phyloP scores from a whole-genome alignment of 2,888 invertebrate genomes.

The Mesoligia furuncula region DNA sequence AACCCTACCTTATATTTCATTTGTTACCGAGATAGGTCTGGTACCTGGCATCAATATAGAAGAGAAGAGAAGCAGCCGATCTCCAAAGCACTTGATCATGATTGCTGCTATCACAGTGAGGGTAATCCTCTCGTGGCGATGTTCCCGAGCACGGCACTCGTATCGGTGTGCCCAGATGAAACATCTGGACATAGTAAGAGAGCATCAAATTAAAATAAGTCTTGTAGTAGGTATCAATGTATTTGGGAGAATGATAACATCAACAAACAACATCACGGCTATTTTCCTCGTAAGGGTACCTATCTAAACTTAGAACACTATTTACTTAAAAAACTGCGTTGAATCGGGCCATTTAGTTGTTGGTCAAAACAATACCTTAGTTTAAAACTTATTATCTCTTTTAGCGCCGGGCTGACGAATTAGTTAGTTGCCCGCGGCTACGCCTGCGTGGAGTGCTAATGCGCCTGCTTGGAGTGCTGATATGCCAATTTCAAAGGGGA shows the following conservation, averaged over 20 bases:
- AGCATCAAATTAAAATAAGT: not conserved
- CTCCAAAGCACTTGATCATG: slow-evolving; percentile 76
- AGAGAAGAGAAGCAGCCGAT: slow-evolving; percentile 71
- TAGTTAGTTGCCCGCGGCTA: not conserved
- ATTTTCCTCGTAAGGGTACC: no score
- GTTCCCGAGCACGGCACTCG: slow-evolving; percentile 81
- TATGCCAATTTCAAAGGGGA: no score
- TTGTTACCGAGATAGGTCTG: not conserved
- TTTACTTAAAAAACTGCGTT: not conserved
- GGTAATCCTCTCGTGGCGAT: slow-evolving; percentile 77
- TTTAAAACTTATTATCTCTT: not conserved
- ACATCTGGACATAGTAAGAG: slow-evolving; percentile 71
- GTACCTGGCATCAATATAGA: slow-evolving; percentile 79
- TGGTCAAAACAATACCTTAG: not conserved
- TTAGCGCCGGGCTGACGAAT: not conserved
- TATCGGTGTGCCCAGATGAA: slow-evolving; percentile 84
- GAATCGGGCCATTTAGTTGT: not conserved
- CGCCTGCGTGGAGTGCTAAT: no score
- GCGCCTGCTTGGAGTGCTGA: no score
- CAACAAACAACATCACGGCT: not conserved
- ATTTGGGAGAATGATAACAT: not conserved
- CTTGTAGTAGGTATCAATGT: not conserved
- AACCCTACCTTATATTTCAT: not conserved
- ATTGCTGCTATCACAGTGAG: slow-evolving; percentile 74
- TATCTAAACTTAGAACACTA: not conserved